Percentiles rank a stretch among this genome's conserved stretches.
These are phyloP conservation scores for Pangasius sanitwongsei DNA, from an alignment of 2,797 vertebrate species.

Conservation along the genomic window DNA sequence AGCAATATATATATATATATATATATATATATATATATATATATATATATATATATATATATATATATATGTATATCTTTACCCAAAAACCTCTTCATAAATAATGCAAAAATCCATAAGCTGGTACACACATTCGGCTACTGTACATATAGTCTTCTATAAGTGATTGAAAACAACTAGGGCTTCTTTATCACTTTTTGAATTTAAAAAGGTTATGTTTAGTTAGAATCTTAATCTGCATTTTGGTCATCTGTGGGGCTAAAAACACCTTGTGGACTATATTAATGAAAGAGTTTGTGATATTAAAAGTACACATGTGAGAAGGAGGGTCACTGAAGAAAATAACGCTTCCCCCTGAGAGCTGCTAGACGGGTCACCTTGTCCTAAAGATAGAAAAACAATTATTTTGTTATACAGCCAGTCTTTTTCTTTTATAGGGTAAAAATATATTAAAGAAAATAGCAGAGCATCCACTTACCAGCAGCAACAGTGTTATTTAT, in stretches of 20 bases:
- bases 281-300: background rate
- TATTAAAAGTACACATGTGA: slow-evolving; percentile 17
- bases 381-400: background rate
- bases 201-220: background rate
- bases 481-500: background rate
- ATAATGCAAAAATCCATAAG: background rate
- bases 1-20: too few relatives aligned
- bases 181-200: background rate
- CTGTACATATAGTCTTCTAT: background rate
- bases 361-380: background rate
- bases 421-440: background rate
- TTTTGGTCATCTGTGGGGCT: background rate
- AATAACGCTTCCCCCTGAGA: background rate
- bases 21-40: too few relatives aligned
- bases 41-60: too few relatives aligned
- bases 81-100: background rate
- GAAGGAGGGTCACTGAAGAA: slow-evolving; percentile 8
- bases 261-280: background rate
- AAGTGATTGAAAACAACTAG: background rate
- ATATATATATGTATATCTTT: background rate
- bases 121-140: background rate
- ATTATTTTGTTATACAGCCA: background rate
- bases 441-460: background rate
- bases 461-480: slow-evolving; percentile 4
- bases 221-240: background rate